Evolutionary conservation across 2,113 vertebrate genomes (phyloP).

Genomic region (Microtus pennsylvanicus): DNA sequence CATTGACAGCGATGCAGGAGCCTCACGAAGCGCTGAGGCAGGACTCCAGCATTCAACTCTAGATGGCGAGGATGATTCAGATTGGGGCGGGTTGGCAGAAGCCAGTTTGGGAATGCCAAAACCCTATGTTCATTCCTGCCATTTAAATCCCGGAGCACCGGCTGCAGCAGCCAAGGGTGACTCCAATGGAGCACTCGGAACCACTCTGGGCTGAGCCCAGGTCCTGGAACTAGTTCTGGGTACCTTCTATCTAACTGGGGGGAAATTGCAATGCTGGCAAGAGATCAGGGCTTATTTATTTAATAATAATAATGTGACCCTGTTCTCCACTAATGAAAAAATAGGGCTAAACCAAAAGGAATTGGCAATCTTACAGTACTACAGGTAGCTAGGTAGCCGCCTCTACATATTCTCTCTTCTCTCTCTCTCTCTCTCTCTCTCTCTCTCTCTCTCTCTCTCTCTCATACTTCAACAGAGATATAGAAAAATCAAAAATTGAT

Average conservation of each 20-base stretch:
- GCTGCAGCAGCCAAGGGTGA: rapidly evolving
- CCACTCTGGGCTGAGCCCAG: background rate
- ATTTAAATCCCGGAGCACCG: background rate
- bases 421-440: no score
- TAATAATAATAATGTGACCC: background rate
- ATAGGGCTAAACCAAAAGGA: background rate
- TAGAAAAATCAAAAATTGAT: background rate
- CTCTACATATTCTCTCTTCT: no score
- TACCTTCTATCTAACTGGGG: no score
- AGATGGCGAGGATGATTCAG: background rate
- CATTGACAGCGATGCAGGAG: background rate
- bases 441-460: background rate
- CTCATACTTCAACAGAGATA: background rate
- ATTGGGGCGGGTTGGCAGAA: background rate
- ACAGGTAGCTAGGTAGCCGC: background rate
- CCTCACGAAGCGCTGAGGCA: background rate
- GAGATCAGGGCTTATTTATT: background rate
- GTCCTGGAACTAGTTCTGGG: background rate
- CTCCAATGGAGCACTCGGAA: background rate
- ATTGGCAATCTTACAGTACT: background rate
- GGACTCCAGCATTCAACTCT: background rate
- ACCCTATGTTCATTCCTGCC: background rate
- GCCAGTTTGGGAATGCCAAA: background rate
- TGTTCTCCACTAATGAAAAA: background rate
- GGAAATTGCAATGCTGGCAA: background rate